Evolutionary conservation across 1,140 invertebrate genomes (phyloP), one percentile per base, ranked within the genome.

Genomic region (Acromyrmex echinatior): DNA sequence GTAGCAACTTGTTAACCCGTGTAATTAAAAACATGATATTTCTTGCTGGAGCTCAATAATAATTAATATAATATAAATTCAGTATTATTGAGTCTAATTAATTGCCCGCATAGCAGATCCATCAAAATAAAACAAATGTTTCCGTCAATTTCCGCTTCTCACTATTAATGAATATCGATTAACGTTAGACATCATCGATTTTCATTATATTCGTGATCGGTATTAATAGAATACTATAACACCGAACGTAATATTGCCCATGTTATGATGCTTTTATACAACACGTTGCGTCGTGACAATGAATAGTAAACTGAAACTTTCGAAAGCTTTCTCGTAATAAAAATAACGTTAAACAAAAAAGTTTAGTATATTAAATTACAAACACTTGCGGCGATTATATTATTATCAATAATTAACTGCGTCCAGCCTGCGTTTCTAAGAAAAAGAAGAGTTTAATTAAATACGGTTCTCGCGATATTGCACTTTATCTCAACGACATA

Each of bases 31-130:
- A 53, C 45, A 63, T 18, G 66, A 35, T 56, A 73, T 53, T 3
- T n/a, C 62, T n/a, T 12, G 35, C 35, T 10, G 1, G 53, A 45
- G 35, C 10, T 16, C 49, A 25, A 58, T 28, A 45, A 56, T 68
- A 81, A 81, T 81, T 81, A 58, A 70, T 56, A 71, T 18, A 3
- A 68, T 56, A 71, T 25, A 3, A 68, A 39, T 70, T 81, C 10
- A n/a, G 10, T 18, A 31, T 66, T 49, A 70, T 25, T 56, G 39
- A 39, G 18, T 16, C 45, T 56, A 81, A 81, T 81, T 81, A 73
- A 51, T 74, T 25, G 7, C 28, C 12, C 39, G 12, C 10, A 45
- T 9, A 18, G 4, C 28, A 21, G 28, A 70, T 45, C 39, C 18
- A 82, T 58, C 60, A 73, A 73, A 71, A 39, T 39, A n/a, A 71